Percentiles rank a stretch among this genome's conserved stretches.
Evolutionary conservation across 2,888 invertebrate species (phyloP).

Genomic region (Therioaphis trifolii): DNA sequence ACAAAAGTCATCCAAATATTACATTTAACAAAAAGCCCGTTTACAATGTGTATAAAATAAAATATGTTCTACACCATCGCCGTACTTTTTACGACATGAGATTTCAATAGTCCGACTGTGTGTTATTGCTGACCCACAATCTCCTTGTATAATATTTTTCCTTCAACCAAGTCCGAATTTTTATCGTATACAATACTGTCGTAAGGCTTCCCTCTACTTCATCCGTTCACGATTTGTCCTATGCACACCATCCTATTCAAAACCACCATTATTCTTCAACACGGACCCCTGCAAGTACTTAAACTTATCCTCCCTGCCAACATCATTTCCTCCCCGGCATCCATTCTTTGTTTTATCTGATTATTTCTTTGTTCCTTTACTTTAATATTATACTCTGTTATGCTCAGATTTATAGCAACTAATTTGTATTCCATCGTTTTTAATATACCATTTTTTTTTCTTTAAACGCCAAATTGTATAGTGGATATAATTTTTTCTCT

Average conservation of each 20-base stretch:
- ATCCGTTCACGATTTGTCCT: not conserved
- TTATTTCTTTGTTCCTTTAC: not conserved
- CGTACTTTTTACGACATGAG: not conserved
- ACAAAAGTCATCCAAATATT: not conserved
- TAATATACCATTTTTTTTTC: not conserved
- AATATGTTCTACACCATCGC: not conserved
- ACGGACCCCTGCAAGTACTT: not conserved
- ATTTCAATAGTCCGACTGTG: not conserved
- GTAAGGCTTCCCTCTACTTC: not conserved
- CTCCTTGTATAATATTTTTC: not conserved
- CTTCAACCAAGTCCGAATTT: not conserved
- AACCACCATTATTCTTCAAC: not conserved
- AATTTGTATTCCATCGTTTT: not conserved
- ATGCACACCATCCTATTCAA: not conserved
- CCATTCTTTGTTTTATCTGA: slow-evolving; percentile 18
- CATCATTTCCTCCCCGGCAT: not conserved
- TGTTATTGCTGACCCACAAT: not conserved
- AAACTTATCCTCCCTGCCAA: not conserved
- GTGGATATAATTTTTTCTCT: not conserved
- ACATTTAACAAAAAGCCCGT: not conserved
- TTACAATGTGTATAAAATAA: not conserved
- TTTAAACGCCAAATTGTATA: not conserved
- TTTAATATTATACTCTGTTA: not conserved
- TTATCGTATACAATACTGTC: not conserved
- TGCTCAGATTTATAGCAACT: not conserved